Conservation (phyloP, 2,113 vertebrate species). For the Ceyx melanurus region DNA sequence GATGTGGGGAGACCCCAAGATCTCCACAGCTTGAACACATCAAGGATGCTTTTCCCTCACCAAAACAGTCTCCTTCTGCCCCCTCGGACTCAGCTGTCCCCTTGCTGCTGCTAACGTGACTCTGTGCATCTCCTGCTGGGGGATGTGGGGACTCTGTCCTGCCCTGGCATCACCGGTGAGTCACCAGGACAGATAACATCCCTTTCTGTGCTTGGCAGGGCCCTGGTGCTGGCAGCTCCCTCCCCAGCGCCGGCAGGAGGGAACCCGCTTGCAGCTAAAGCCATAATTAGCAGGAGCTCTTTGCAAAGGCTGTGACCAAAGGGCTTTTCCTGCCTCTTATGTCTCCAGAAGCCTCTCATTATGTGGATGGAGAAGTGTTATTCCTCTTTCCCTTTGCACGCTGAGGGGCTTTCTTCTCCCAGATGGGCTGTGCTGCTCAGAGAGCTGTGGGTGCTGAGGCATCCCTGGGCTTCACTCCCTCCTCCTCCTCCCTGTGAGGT, state of each 20-base stretch:
- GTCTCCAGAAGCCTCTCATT: neutral
- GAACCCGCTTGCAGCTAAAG: neutral
- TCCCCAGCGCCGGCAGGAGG: neutral
- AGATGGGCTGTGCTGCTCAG: neutral
- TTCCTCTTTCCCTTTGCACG: neutral
- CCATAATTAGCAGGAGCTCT: neutral
- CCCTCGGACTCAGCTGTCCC: neutral
- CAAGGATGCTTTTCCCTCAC: neutral
- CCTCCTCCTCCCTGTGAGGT: neutral
- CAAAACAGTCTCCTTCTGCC: neutral
- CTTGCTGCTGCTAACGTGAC: accelerated
- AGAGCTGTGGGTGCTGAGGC: neutral
- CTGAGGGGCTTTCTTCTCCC: neutral
- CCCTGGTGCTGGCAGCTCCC: neutral
- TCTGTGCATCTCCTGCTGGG: neutral
- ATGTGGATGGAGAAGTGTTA: neutral
- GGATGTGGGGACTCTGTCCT: accelerated
- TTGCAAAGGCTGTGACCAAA: neutral
- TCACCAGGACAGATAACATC: neutral
- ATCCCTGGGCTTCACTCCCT: neutral
- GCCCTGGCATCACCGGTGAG: neutral
- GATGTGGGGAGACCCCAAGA: accelerated
- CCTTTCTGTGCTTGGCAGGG: neutral
- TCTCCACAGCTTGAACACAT: accelerated
- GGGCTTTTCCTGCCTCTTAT: neutral